A percentile compares a stretch with the other conserved stretches of the same genome.
Evolutionary conservation across 2,888 invertebrate genomes (phyloP).

Genomic region (Rhamphomyia laevipes): DNA sequence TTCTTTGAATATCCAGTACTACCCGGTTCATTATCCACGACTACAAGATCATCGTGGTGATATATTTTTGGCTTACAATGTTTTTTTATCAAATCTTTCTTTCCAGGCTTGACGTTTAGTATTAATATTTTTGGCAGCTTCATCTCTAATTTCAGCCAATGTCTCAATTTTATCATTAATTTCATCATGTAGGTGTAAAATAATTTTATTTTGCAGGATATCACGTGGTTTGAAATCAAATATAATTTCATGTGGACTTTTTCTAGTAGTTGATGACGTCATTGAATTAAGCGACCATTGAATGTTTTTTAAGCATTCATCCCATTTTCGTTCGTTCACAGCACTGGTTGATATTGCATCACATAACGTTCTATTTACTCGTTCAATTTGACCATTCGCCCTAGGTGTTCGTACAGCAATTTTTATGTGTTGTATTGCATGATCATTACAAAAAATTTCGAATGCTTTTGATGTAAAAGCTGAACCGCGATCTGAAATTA

Average conservation of each 20-base stretch:
- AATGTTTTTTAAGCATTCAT: constrained; percentile 8
- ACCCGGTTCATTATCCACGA: constrained; percentile 2
- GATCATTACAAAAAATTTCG: constrained; percentile 14
- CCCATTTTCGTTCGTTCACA: constrained; percentile 9
- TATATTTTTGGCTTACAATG: constrained; percentile 1
- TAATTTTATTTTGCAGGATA: neutral
- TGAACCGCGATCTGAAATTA: constrained; percentile 20
- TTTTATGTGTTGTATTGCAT: constrained; percentile 18
- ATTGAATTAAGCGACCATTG: constrained; percentile 14
- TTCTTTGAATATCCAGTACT: constrained; percentile 10
- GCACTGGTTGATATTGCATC: constrained; percentile 15
- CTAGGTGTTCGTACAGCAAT: constrained; percentile 17
- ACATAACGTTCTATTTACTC: constrained; percentile 12
- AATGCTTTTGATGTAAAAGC: constrained; percentile 20
- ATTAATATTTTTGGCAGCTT: neutral
- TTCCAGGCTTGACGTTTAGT: neutral
- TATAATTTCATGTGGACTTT: constrained; percentile 15
- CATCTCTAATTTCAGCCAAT: too few relatives aligned
- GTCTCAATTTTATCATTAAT: neutral
- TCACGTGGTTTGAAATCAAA: constrained; percentile 10
- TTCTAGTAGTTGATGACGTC: constrained; percentile 10
- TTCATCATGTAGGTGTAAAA: neutral
- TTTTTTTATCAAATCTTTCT: neutral
- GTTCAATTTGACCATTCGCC: constrained; percentile 15
- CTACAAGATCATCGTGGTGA: neutral